phyloP scores from a whole-genome alignment of 2,888 invertebrate species.

The Zaprionus bogoriensis region DNA sequence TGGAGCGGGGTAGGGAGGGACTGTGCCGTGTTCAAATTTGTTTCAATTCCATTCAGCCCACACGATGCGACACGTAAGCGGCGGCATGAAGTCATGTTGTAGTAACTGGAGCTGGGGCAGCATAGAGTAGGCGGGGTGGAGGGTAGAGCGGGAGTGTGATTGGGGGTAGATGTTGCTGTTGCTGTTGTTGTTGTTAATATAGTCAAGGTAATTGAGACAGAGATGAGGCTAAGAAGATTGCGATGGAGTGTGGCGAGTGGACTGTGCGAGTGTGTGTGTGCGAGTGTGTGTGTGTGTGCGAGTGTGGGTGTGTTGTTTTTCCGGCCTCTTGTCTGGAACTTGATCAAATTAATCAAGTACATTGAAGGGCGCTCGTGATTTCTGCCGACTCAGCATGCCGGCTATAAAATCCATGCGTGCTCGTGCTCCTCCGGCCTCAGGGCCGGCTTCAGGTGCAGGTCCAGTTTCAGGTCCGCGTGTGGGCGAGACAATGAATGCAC shows the following conservation, averaged over 20 bases:
- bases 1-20: conserved; percentile 32
- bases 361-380: conserved; percentile 58
- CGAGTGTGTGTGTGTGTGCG: neutral
- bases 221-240: conserved; percentile 28
- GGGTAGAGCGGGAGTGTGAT: neutral
- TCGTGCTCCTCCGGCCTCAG: neutral
- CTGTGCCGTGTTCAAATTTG: conserved; percentile 71
- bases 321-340: conserved; percentile 42
- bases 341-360: conserved; percentile 78
- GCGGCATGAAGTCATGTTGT: conserved; percentile 70
- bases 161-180: conserved; percentile 16
- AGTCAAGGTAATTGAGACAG: conserved; percentile 72
- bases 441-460: neutral
- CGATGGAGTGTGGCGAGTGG: neutral
- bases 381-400: conserved; percentile 63
- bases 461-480: neutral
- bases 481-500: conserved; percentile 67
- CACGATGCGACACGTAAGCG: conserved; percentile 69
- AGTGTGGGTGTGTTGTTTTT: neutral
- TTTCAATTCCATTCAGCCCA: conserved; percentile 63
- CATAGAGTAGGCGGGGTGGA: neutral
- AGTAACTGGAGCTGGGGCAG: neutral
- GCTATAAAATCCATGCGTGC: conserved; percentile 67
- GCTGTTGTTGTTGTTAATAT: conserved; percentile 56
- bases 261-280: neutral